These are phyloP conservation scores for Tetanocera ferruginea DNA, from an alignment of 2,888 invertebrate genomes.

Conservation along the genomic window DNA sequence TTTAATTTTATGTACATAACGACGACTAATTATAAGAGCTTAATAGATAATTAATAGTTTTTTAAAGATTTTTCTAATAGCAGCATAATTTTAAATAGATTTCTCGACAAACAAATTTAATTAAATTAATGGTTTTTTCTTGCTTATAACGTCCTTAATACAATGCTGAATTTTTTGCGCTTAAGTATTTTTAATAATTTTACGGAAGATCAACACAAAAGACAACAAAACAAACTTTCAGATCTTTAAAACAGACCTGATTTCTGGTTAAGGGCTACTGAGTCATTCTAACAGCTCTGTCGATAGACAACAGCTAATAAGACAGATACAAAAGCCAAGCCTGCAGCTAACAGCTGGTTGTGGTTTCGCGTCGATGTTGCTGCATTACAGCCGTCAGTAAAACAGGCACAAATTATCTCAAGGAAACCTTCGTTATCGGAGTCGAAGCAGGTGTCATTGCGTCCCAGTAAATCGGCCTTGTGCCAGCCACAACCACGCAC, in stretches of 20 bases:
- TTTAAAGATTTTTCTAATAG: no score
- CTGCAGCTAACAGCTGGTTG: conserved; percentile 42
- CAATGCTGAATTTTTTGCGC: no score
- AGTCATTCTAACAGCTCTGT: conserved; percentile 40
- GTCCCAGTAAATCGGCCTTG: conserved; percentile 54
- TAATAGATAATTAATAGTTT: no score
- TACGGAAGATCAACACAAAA: background rate
- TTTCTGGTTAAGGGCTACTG: conserved; percentile 37
- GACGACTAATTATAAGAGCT: no score
- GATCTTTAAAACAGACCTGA: conserved; percentile 49
- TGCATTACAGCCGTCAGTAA: conserved; percentile 74
- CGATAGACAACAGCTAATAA: conserved; percentile 50
- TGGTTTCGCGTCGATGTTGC: conserved; percentile 50
- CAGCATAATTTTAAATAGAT: no score
- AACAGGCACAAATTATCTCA: conserved; percentile 77
- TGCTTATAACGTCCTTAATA: no score
- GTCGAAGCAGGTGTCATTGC: conserved; percentile 72
- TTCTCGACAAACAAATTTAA: no score
- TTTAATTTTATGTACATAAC: no score
- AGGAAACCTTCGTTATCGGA: conserved; percentile 77
- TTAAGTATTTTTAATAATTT: no score
- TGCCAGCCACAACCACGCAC: conserved; percentile 77
- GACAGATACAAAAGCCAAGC: conserved; percentile 43
- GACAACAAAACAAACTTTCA: background rate
- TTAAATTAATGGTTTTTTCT: no score